Conservation (phyloP, 2,888 invertebrate species). For the Podotricha telesiphe region DNA sequence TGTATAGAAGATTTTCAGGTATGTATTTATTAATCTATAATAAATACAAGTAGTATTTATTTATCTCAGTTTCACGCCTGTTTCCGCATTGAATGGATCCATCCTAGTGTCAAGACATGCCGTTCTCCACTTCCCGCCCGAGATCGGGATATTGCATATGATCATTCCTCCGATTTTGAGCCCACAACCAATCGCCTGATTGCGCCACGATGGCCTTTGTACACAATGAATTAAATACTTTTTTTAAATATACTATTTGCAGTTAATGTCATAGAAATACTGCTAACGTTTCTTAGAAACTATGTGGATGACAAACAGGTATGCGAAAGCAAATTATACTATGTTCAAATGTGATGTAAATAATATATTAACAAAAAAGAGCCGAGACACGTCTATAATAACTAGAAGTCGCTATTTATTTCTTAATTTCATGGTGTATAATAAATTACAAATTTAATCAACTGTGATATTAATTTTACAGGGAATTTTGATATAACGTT, state of each 20-base stretch:
- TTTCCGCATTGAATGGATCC: too few species aligned
- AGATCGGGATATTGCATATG: too few species aligned
- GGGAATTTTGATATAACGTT: neutral
- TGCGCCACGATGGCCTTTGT: too few species aligned
- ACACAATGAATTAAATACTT: neutral
- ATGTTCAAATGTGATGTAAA: conserved; percentile 1
- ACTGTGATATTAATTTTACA: conserved; percentile 5
- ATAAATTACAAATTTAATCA: conserved; percentile 6
- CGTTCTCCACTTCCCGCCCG: too few species aligned
- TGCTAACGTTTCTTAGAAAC: conserved; percentile 12
- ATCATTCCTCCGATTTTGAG: too few species aligned
- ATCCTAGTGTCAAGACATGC: too few species aligned
- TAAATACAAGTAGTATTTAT: too few species aligned
- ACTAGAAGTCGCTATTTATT: neutral
- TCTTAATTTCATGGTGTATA: conserved; percentile 23
- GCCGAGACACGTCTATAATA: conserved; percentile 3
- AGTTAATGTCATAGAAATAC: neutral
- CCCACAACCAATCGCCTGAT: too few species aligned
- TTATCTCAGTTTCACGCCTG: too few species aligned
- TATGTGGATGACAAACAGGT: conserved; percentile 4
- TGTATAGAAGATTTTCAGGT: too few species aligned
- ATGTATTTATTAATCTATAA: too few species aligned
- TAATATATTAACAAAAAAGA: conserved; percentile 14
- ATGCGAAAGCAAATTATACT: conserved; percentile 12
- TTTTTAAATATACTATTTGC: neutral